Base-by-base conservation (phyloP, 2,797 vertebrate genomes). In the Bucorvus abyssinicus region DNA sequence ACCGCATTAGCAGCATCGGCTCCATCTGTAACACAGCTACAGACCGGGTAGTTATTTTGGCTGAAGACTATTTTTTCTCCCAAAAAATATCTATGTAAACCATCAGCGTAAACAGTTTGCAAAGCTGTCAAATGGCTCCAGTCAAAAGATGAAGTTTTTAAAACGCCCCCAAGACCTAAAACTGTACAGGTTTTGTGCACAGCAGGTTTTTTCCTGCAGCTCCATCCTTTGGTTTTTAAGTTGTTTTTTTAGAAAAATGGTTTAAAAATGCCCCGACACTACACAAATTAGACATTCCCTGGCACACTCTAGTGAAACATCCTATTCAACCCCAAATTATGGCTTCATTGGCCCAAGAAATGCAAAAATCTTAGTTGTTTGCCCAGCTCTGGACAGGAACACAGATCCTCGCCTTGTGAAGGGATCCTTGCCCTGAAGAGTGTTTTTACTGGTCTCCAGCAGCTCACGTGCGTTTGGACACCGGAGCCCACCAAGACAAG, bases 81-180 rank as follows among this genome's bases (percentile, higher is more conserved):
- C 42, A 42, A 32, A 87, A 93, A 90, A 90, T 67, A 59, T 27
- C 67, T 29, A n/a, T 64, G 32, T 69, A 93, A 89, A 49, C 52
- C 26, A 17, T n/a, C 3, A 5, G 64, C 74, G 57, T 60, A 88
- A 90, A 84, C 77, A 84, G 12, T 90, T 90, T 92, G 63, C 74
- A 87, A 90, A 89, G 55, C 89, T 90, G 91, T 92, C 86, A 90
- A 61, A 75, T 69, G n/a, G 38, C 52, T 82, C 34, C 63, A 80
- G 91, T 76, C 78, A 74, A 84, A 92, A 87, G 63, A 87, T 17
- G 30, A 93, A 69, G 56, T 24, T 87, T 87, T 36, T 8, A 18
- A 90, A 93, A 83, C 87, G 71, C 74, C 89, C 80, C 17, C 7
- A 49, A 71, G 63, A 76, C 65, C 42, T 40, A 61, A 84, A 74